Percentiles rank a stretch among this genome's conserved stretches.
Conservation (phyloP, 2,113 vertebrate species). For the Ammospiza nelsoni region DNA sequence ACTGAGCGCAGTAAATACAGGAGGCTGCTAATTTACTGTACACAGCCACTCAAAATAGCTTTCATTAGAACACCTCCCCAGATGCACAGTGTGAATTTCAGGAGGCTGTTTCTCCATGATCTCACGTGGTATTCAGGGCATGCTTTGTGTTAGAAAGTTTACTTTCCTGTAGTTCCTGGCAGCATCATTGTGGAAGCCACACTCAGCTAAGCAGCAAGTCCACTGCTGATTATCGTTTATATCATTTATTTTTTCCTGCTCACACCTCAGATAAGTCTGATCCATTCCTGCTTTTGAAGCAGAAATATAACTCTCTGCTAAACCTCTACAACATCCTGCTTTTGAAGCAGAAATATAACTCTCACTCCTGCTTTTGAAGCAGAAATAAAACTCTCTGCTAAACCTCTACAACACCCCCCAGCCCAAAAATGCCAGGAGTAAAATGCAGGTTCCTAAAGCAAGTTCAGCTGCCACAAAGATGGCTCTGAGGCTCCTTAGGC, state of each 20-base stretch:
- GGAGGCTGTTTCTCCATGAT: neutral
- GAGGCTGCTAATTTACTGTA: neutral
- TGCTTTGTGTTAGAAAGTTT: neutral
- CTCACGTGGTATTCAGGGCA: neutral
- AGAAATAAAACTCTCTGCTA: neutral
- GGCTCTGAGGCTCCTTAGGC: neutral
- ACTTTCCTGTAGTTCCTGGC: neutral
- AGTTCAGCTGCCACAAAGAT: neutral
- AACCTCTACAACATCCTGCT: neutral
- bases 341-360: neutral
- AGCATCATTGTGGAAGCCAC: rapidly evolving
- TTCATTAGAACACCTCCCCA: neutral
- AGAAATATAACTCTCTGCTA: neutral
- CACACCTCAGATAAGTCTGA: neutral
- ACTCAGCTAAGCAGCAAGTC: neutral
- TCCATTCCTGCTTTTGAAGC: neutral
- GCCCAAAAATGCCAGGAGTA: neutral
- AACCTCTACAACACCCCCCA: neutral
- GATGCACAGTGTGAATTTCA: neutral
- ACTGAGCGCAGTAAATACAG: neutral
- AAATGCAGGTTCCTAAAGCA: neutral
- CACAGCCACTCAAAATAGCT: neutral
- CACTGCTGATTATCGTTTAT: neutral
- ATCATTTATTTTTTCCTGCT: neutral
- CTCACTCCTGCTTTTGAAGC: neutral